These are phyloP conservation scores for Coccyzus lansbergi DNA, from an alignment of 2,797 vertebrate species.

Conservation along the genomic window DNA sequence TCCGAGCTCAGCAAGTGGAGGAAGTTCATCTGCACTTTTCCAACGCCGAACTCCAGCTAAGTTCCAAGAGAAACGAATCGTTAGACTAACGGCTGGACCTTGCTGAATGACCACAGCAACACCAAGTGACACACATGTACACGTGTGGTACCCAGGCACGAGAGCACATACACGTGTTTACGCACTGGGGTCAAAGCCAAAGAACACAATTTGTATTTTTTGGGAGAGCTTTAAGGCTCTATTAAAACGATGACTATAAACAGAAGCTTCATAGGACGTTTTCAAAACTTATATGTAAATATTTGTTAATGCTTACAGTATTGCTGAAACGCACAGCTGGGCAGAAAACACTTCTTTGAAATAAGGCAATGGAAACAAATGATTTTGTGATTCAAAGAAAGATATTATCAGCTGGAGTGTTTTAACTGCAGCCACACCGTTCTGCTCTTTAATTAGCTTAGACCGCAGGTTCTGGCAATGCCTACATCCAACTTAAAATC, in stretches of 20 bases:
- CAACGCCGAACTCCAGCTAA: conserved; percentile 88
- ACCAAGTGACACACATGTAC: not conserved
- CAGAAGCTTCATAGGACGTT: not conserved
- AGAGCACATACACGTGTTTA: not conserved
- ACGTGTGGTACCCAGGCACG: not conserved
- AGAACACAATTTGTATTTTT: not conserved
- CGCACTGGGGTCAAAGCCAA: not conserved
- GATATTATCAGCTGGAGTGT: not conserved
- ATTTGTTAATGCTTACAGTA: not conserved
- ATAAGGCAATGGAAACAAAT: conserved; percentile 2
- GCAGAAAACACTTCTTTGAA: conserved; percentile 2
- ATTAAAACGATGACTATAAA: not conserved
- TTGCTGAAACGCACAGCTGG: not conserved
- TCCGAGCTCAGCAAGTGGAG: conserved; percentile 93
- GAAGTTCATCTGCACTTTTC: conserved; percentile 98
- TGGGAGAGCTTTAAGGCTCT: not conserved
- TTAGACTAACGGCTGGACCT: not conserved
- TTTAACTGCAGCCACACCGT: not conserved
- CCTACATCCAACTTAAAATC: not conserved
- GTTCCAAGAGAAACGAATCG: conserved; percentile 11
- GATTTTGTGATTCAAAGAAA: not conserved
- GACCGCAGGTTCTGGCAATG: not conserved
- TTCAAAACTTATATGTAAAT: conserved; percentile 20
- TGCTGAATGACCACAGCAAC: not conserved
- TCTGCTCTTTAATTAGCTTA: not conserved